phyloP scores from a whole-genome alignment of 2,888 invertebrate species.

The Platycnemis pennipes region DNA sequence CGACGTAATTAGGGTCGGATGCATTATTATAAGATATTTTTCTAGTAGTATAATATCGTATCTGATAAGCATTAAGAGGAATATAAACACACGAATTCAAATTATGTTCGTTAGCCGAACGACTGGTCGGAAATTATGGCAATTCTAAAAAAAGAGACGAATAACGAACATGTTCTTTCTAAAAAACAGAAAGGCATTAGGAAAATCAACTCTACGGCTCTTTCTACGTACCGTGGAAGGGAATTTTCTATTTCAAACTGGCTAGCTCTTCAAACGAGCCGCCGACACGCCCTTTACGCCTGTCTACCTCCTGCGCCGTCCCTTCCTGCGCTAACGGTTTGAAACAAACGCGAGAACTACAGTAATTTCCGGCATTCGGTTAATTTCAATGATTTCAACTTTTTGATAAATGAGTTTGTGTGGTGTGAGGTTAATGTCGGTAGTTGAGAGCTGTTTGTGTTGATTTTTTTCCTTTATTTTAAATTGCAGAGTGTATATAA shows the following conservation, averaged over 20 bases:
- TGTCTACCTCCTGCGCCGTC: background rate
- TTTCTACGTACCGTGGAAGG: background rate
- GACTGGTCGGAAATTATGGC: too few relatives aligned
- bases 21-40: too few relatives aligned
- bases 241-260: background rate
- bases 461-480: background rate
- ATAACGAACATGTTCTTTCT: too few relatives aligned
- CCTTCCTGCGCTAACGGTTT: constrained; percentile 29
- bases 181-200: too few relatives aligned
- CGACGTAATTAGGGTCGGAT: too few relatives aligned
- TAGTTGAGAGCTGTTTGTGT: background rate
- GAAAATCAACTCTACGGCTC: too few relatives aligned
- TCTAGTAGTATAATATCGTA: too few relatives aligned
- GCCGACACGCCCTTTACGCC: constrained; percentile 45
- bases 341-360: constrained; percentile 18
- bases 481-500: too few relatives aligned
- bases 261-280: constrained; percentile 42
- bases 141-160: too few relatives aligned
- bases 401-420: background rate
- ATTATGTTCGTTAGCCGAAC: too few relatives aligned
- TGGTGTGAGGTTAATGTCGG: background rate
- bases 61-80: too few relatives aligned
- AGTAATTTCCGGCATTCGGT: constrained; percentile 34
- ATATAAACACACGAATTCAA: too few relatives aligned
- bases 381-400: background rate